phyloP scores from a whole-genome alignment of 2,113 vertebrate genomes.

The Oryzias curvinotus region DNA sequence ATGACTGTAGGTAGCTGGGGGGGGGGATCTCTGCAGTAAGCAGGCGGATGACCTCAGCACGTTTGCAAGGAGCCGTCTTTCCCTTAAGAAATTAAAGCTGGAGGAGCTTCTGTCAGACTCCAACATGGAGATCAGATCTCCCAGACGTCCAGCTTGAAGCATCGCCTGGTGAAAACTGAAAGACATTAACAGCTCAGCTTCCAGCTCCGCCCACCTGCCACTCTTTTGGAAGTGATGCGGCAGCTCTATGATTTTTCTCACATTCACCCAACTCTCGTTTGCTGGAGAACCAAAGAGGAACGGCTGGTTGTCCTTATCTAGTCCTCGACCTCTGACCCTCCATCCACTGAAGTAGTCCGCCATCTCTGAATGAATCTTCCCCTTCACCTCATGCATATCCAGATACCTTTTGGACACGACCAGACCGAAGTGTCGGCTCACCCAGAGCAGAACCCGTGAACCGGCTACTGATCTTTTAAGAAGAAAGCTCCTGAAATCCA shows the following conservation, averaged over 20 bases:
- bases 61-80: slow-evolving; percentile 63
- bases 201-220: slow-evolving; percentile 63
- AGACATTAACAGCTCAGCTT: slow-evolving; percentile 60
- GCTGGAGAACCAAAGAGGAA: slow-evolving; percentile 57
- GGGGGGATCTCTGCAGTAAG: slow-evolving; percentile 54
- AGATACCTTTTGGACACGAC: slow-evolving; percentile 72
- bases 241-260: slow-evolving; percentile 74
- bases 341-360: slow-evolving; percentile 72
- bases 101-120: slow-evolving; percentile 33
- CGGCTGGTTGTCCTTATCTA: slow-evolving; percentile 53
- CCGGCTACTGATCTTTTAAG: slow-evolving; percentile 51
- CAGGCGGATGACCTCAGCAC: slow-evolving; percentile 65
- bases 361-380: slow-evolving; percentile 64
- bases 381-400: slow-evolving; percentile 27
- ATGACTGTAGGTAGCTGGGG: slow-evolving; percentile 63
- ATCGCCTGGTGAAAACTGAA: slow-evolving; percentile 72
- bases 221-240: slow-evolving; percentile 74
- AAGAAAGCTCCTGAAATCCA: slow-evolving; percentile 74
- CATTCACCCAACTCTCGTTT: slow-evolving; percentile 37
- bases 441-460: slow-evolving; percentile 71
- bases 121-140: slow-evolving; percentile 69
- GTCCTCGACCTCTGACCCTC: slow-evolving; percentile 50
- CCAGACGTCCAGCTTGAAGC: slow-evolving; percentile 61
- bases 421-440: slow-evolving; percentile 74
- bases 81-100: slow-evolving; percentile 43